A percentile compares a stretch with the other conserved stretches of the same genome.
phyloP scores from a whole-genome alignment of 92 coral and sea anemone species.

The Isaurus tuberculatus region DNA sequence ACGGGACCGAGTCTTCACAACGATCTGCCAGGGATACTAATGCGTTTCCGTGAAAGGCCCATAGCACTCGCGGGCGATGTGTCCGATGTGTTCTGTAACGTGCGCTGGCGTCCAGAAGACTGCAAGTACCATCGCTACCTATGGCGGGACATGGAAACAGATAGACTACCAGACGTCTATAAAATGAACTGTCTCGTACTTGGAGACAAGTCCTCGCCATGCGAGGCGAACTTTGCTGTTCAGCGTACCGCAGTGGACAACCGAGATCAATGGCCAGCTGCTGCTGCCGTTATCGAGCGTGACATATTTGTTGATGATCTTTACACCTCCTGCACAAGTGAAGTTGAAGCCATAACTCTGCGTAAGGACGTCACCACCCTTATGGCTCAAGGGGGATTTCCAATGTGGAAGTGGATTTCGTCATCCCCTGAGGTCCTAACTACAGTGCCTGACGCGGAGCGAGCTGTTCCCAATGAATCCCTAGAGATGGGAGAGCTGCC shows the following conservation, averaged over 20 bases:
- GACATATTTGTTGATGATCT: slow-evolving; percentile 48
- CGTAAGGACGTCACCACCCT: slow-evolving; percentile 43
- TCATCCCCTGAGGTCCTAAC: slow-evolving; percentile 36
- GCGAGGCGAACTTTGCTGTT: slow-evolving; percentile 32
- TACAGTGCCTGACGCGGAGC: slow-evolving; percentile 50
- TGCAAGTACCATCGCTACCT: slow-evolving; percentile 37
- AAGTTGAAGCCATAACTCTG: slow-evolving; percentile 24
- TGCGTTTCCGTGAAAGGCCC: slow-evolving; percentile 1
- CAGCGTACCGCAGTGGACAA: slow-evolving; percentile 32
- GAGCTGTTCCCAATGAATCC: slow-evolving; percentile 40
- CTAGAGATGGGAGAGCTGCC: slow-evolving; percentile 48
- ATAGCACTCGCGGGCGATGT: slow-evolving; percentile 52
- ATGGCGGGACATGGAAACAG: slow-evolving; percentile 37
- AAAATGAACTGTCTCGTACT: slow-evolving; percentile 42
- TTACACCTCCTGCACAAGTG: slow-evolving; percentile 34
- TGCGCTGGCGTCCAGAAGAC: slow-evolving; percentile 24
- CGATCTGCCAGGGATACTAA: slow-evolving; percentile 49
- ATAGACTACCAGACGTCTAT: slow-evolving; percentile 43
- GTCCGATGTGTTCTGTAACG: slow-evolving; percentile 48
- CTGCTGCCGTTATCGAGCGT: slow-evolving; percentile 34
- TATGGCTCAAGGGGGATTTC: slow-evolving; percentile 59
- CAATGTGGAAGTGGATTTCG: slow-evolving; percentile 50
- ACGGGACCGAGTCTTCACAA: slow-evolving; percentile 61
- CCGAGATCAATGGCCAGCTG: slow-evolving; percentile 15
- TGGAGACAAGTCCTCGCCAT: slow-evolving; percentile 46